Percentiles rank a stretch among this genome's conserved stretches.
Evolutionary conservation across 1,140 invertebrate genomes (phyloP).

Genomic region (Tetramorium alpestre): DNA sequence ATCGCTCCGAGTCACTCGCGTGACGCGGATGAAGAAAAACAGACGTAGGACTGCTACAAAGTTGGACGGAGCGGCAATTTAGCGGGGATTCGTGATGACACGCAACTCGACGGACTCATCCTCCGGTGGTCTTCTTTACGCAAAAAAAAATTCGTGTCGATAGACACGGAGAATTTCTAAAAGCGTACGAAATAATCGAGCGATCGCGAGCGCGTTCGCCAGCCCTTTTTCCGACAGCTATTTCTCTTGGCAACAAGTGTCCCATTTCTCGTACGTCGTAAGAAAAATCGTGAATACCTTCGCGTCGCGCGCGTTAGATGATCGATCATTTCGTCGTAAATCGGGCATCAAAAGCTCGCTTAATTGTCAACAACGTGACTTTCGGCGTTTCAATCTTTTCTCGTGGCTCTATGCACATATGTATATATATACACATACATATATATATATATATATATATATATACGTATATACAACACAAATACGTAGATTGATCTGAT

Average conservation of each 20-base stretch:
- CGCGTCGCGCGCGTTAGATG: not conserved
- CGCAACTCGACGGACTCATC: not conserved
- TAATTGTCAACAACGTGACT: not conserved
- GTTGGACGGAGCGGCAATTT: constrained; percentile 12
- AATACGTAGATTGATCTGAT: not conserved
- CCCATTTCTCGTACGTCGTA: constrained; percentile 50
- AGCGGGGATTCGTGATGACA: constrained; percentile 14
- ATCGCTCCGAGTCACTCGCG: constrained; percentile 11
- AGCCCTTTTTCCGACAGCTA: constrained; percentile 13
- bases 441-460: too few relatives aligned
- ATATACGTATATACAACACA: too few relatives aligned
- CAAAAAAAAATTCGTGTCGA: not conserved
- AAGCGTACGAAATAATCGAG: constrained; percentile 25
- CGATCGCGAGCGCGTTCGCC: constrained; percentile 5
- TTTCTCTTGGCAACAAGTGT: constrained; percentile 70
- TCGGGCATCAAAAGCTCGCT: not conserved
- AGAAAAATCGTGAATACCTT: constrained; percentile 49
- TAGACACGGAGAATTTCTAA: not conserved
- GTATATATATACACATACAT: too few relatives aligned
- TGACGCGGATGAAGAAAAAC: constrained; percentile 10
- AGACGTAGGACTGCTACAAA: not conserved
- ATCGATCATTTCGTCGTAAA: constrained; percentile 24
- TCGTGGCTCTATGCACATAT: too few relatives aligned
- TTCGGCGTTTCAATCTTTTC: not conserved
- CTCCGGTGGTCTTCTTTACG: not conserved